Percentiles rank a stretch among this genome's conserved stretches.
These are phyloP conservation scores for Danio albolineatus DNA, from an alignment of 2,797 vertebrate genomes.

Conservation along the genomic window DNA sequence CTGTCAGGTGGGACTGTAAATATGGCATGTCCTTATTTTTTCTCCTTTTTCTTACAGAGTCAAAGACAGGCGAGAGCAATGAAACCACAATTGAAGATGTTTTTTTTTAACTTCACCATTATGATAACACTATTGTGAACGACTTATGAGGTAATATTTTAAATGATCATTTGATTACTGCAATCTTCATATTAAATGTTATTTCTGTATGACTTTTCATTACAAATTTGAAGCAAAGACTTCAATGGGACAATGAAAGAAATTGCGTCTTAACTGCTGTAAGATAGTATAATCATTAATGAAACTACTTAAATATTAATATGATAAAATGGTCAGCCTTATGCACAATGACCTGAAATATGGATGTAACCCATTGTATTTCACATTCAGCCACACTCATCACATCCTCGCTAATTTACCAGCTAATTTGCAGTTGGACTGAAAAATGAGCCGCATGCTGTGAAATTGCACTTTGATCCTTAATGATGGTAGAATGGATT, in stretches of 20 bases:
- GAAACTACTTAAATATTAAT: conserved; percentile 16
- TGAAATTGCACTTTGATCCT: conserved; percentile 32
- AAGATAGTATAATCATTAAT: conserved; percentile 1
- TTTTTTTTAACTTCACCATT: conserved; percentile 3
- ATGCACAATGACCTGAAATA: conserved; percentile 9
- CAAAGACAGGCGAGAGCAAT: not conserved
- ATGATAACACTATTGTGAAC: not conserved
- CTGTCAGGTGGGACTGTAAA: conserved; percentile 8
- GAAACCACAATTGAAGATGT: conserved; percentile 10
- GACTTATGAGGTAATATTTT: conserved; percentile 2
- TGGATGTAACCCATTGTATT: conserved; percentile 18
- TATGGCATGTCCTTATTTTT: not conserved
- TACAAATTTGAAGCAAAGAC: not conserved
- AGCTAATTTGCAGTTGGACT: conserved; percentile 49
- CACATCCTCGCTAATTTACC: conserved; percentile 33
- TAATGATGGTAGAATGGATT: conserved; percentile 45
- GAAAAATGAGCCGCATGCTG: conserved; percentile 40
- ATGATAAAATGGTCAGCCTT: conserved; percentile 11
- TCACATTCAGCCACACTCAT: conserved; percentile 24
- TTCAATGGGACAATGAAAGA: conserved; percentile 7
- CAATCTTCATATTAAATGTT: conserved; percentile 18
- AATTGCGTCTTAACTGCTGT: not conserved
- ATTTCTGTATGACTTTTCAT: not conserved
- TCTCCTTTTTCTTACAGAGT: not conserved
- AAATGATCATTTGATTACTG: conserved; percentile 15